Base-by-base conservation (phyloP, 2,113 vertebrate species). In the Tetraodon nigroviridis region DNA sequence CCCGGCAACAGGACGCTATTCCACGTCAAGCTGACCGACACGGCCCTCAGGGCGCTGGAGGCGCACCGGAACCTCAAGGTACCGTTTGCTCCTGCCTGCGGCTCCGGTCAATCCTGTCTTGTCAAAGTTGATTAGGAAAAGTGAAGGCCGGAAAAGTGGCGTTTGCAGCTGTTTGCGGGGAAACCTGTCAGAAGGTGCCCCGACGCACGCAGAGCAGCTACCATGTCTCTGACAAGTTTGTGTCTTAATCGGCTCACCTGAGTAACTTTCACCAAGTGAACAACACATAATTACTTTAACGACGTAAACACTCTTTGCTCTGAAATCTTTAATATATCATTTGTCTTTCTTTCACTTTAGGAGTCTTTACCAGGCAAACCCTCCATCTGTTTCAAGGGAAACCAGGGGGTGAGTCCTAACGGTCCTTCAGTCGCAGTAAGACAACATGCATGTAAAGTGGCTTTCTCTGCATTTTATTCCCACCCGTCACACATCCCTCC, bases 41-140 rank as follows among this genome's bases (percentile, higher is more conserved):
- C 91, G 8, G 93, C 91, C n/a, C 78, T 92, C 55, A 85, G 90
- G 62, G 91, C 90, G 17, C 80, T 96, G 75, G 89, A 90, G 41
- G 90, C 89, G 67, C 92, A 87, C 74, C 87, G 89, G 56, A 90
- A 87, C 71, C 82, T 89, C 60, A 92, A 93, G 93, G 93, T 94
- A 89, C 7, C 7, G 3, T 54, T 4, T 53, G 19, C 6, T 22
- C 5, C 13, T 13, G 21, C 16, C 8, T 37, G 32, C 32, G 32
- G 11, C 8, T 37, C 11, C 11, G 11, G 32, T 11, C 1, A 37
- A 37, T 11, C 32, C 32, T 37, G 32, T 37, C 32, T 37, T 1
- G 10, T 37, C 32, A 37, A 12, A 11, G 32, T 37, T 37, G 32
- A 2, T 32, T 10, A 32, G 3, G 12, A 8, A 8, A 37, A 8